Conservation (phyloP, 2,888 invertebrate genomes). For the Eugnorisma glareosa region DNA sequence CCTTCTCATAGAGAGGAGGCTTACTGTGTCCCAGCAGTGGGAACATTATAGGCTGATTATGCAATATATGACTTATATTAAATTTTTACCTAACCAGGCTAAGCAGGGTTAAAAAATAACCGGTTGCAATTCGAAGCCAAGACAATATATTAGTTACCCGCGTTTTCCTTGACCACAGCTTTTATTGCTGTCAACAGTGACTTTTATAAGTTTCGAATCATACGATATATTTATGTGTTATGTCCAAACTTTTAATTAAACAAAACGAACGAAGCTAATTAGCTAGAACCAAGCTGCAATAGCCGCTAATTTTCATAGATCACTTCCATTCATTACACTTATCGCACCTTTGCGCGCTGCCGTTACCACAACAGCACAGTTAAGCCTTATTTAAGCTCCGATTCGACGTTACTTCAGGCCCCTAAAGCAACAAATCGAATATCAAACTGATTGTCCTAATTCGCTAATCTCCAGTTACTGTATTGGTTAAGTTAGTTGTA, state of each 20-base stretch:
- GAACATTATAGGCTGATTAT: too few relatives aligned
- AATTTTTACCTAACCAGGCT: not conserved
- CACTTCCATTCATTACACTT: constrained; percentile 1
- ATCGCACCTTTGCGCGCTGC: constrained; percentile 12
- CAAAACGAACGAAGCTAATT: not conserved
- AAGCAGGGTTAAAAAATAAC: not conserved
- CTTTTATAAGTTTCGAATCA: not conserved
- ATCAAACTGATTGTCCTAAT: constrained; percentile 21
- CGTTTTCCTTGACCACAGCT: constrained; percentile 1
- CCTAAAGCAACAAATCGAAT: constrained; percentile 35
- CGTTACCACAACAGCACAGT: not conserved
- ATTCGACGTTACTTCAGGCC: constrained; percentile 12
- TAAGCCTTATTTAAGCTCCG: constrained; percentile 18
- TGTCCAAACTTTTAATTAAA: not conserved
- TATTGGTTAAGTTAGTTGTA: not conserved
- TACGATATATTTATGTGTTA: too few relatives aligned
- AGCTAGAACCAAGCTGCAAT: constrained; percentile 5
- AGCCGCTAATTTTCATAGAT: constrained; percentile 11
- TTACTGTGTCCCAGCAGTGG: too few relatives aligned
- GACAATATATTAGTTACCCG: not conserved
- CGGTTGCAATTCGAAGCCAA: constrained; percentile 6
- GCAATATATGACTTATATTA: not conserved
- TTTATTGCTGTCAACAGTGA: not conserved
- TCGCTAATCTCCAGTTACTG: constrained; percentile 15
- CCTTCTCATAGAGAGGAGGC: too few relatives aligned